A percentile compares a stretch with the other conserved stretches of the same genome.
These are phyloP conservation scores for Ibidorhyncha struthersii DNA, from an alignment of 2,113 vertebrate species.

Conservation along the genomic window DNA sequence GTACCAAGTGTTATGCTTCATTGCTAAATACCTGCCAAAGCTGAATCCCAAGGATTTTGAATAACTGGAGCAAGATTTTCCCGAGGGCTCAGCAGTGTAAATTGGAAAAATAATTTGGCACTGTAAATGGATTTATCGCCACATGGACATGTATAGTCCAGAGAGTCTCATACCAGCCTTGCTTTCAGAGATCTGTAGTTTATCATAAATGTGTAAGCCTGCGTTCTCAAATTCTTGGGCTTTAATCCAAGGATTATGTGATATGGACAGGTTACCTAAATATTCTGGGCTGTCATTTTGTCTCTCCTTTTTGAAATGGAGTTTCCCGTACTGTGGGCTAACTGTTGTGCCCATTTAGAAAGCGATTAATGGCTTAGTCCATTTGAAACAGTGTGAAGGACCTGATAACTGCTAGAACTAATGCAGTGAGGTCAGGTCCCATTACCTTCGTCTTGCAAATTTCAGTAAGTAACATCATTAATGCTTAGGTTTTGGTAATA, in stretches of 20 bases:
- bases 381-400: background rate
- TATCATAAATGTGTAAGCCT: background rate
- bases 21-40: background rate
- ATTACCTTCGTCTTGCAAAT: background rate
- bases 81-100: background rate
- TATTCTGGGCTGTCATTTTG: background rate
- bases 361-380: background rate
- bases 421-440: background rate
- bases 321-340: background rate
- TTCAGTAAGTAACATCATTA: background rate
- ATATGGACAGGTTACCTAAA: background rate
- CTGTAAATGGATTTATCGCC: background rate
- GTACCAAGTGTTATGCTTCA: background rate
- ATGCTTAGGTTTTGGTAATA: background rate
- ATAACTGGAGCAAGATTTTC: background rate
- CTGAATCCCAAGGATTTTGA: background rate
- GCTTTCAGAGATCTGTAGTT: background rate
- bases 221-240: background rate
- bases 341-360: background rate
- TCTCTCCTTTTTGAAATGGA: background rate
- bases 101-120: background rate
- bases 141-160: background rate
- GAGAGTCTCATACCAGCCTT: background rate
- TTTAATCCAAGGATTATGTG: background rate
- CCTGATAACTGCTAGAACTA: background rate